Evolutionary conservation across 2,888 invertebrate genomes (phyloP), one percentile per base, ranked within the genome.

Genomic region (Latheticus oryzae): DNA sequence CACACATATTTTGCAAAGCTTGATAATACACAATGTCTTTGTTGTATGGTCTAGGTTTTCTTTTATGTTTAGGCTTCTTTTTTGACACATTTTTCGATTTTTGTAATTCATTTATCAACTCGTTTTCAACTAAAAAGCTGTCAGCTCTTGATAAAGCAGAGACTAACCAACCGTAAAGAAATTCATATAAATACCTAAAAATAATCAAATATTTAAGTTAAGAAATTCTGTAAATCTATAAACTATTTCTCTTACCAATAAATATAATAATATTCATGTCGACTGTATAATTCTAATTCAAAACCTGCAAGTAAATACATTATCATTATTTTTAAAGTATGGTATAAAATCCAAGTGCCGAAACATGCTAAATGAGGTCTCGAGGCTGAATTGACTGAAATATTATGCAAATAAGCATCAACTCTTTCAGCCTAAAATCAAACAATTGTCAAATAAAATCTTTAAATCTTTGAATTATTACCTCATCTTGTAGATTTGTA

Each of bases 231-330:
- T 9, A n/a, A 43, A 23, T n/a, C n/a, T n/a, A n/a, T n/a, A n/a
- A n/a, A n/a, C n/a, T n/a, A n/a, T n/a, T n/a, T n/a, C n/a, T n/a
- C 81, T 80, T 66, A 90, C 95, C 95, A 96, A 79, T 91, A 98
- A 67, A 97, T 91, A 76, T 96, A 97, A 70, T 95, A 90, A 78
- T 93, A 97, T 80, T 99, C 98, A 76, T 97, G 97, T 13, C 91
- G 89, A 55, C 95, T 94, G 79, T 97, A 98, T 19, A 99, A 81
- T 78, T 98, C 97, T 48, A 98, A 83, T 76, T 97, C 97, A 70
- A 99, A 92, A 0, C 97, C 97, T 12, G 95, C 90, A 67, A 97
- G 84, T 23, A 97, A 83, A 78, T 95, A 97, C 74, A 95, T 90
- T 69, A 95, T 90, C 95, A 97, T 97, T 19, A 95, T 88, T 32